These are phyloP conservation scores for Nebria ingens DNA, from an alignment of 1,140 invertebrate species.

Conservation along the genomic window DNA sequence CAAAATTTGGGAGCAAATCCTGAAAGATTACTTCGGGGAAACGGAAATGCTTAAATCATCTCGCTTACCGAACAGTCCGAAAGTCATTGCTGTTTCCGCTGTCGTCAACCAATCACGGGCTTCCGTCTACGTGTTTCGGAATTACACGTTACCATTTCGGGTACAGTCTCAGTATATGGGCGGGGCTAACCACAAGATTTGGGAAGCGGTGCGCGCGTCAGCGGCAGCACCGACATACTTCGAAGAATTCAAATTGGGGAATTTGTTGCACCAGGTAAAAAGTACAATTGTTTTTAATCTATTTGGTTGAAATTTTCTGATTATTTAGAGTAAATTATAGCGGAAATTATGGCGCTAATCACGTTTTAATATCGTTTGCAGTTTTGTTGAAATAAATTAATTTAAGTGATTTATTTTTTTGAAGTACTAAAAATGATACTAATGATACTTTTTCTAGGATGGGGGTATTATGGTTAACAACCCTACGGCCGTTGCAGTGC, in stretches of 20 bases:
- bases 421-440: too few relatives aligned
- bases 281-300: constrained; percentile 23
- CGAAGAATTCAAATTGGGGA: constrained; percentile 68
- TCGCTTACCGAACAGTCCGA: constrained; percentile 48
- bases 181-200: constrained; percentile 59
- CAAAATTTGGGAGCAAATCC: constrained; percentile 68
- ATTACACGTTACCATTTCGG: constrained; percentile 70
- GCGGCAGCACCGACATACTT: constrained; percentile 91
- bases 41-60: constrained; percentile 53
- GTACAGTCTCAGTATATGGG: constrained; percentile 72
- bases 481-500: constrained; percentile 78
- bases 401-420: constrained; percentile 10
- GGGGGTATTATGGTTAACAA: constrained; percentile 85
- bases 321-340: too few relatives aligned
- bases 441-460: constrained; percentile 47
- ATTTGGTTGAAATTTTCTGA: too few relatives aligned
- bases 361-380: too few relatives aligned
- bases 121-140: constrained; percentile 81
- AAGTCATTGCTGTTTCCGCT: constrained; percentile 66
- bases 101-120: constrained; percentile 71
- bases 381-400: not conserved
- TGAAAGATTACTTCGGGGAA: constrained; percentile 62
- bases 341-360: too few relatives aligned
- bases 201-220: constrained; percentile 84
- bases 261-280: constrained; percentile 68